These are phyloP conservation scores for Gymnopithys bicolor DNA, from an alignment of 2,797 vertebrate species.

Conservation along the genomic window DNA sequence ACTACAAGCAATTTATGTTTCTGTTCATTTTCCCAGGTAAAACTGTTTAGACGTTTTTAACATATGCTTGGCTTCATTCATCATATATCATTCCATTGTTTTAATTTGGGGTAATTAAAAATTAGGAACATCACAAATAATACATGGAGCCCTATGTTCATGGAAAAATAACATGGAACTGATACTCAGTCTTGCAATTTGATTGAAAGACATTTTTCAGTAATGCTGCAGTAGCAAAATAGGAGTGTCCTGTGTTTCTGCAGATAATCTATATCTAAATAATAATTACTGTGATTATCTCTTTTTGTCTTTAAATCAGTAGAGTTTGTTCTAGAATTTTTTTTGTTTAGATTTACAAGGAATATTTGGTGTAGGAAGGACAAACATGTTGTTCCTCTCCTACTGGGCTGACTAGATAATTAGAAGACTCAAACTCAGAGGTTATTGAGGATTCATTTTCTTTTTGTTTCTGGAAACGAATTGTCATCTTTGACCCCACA, in stretches of 20 bases:
- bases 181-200: neutral
- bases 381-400: constrained; percentile 32
- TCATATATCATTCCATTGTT: constrained; percentile 52
- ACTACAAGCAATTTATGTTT: constrained; percentile 70
- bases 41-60: constrained; percentile 64
- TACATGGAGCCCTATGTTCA: constrained; percentile 39
- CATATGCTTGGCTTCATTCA: constrained; percentile 50
- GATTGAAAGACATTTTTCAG: constrained; percentile 10
- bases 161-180: constrained; percentile 29
- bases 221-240: neutral
- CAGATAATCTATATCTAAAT: constrained; percentile 19
- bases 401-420: constrained; percentile 11
- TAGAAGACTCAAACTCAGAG: constrained; percentile 14
- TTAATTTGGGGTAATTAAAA: constrained; percentile 68
- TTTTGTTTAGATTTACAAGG: neutral
- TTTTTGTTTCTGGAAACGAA: neutral
- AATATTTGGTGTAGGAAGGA: constrained; percentile 28
- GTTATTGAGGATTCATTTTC: neutral
- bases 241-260: neutral
- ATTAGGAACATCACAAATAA: constrained; percentile 67
- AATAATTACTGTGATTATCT: constrained; percentile 2
- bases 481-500: neutral
- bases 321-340: neutral
- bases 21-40: constrained; percentile 71
- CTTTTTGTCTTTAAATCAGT: neutral